Conservation (phyloP, 2,113 vertebrate genomes). For the Seriola aureovittata region DNA sequence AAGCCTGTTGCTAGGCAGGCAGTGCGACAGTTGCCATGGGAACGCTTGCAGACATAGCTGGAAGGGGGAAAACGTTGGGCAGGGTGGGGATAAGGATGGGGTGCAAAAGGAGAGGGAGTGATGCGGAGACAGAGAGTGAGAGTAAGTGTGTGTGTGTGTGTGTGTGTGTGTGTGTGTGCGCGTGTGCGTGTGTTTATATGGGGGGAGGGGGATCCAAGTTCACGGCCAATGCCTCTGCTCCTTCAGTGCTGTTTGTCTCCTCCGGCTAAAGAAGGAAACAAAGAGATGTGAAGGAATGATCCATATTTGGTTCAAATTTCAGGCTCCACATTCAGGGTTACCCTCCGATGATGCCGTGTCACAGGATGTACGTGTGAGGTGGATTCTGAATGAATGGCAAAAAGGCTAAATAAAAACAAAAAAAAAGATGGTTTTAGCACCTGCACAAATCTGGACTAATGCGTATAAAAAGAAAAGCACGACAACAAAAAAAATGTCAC, state of each 20-base stretch:
- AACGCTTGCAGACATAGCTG: constrained; percentile 83
- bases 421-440: neutral
- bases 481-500: neutral
- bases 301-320: neutral
- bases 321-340: constrained; percentile 1
- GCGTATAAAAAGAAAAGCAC: constrained; percentile 1
- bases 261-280: constrained; percentile 64
- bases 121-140: constrained; percentile 44
- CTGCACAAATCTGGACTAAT: constrained; percentile 7
- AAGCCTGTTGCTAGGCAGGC: constrained; percentile 87
- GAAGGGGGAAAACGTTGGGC: constrained; percentile 56
- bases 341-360: constrained; percentile 10
- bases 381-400: neutral
- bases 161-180: constrained; percentile 5
- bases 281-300: constrained; percentile 63
- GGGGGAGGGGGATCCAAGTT: constrained; percentile 74
- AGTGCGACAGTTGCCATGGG: constrained; percentile 85
- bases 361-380: neutral
- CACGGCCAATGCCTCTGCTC: constrained; percentile 71
- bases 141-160: constrained; percentile 6
- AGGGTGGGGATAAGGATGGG: constrained; percentile 73
- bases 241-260: constrained; percentile 39
- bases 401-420: neutral
- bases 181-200: constrained; percentile 20
- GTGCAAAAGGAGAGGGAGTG: constrained; percentile 59